Conservation (phyloP, 2,888 invertebrate genomes). For the Mesorhabditis belari region DNA sequence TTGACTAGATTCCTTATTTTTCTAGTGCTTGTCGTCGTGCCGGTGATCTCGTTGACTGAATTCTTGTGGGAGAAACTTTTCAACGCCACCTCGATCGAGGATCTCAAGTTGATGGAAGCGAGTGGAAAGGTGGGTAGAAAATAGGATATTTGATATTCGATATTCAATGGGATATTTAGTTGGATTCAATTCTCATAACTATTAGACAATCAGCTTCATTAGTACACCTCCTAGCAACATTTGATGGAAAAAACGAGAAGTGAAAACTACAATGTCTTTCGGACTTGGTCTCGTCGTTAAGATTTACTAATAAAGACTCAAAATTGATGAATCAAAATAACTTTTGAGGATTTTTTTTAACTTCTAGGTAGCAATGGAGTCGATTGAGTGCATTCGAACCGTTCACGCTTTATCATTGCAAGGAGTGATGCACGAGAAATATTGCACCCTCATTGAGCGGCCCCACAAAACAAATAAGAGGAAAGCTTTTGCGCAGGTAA, state of each 20-base stretch:
- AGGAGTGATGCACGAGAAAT: not conserved
- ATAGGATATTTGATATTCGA: no score
- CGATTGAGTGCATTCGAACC: not conserved
- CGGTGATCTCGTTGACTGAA: constrained; percentile 43
- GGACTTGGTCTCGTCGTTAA: no score
- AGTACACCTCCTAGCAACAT: no score
- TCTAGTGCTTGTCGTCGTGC: not conserved
- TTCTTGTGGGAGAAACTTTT: constrained; percentile 26
- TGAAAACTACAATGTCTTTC: no score
- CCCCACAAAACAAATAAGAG: no score
- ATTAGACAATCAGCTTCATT: no score
- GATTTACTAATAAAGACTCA: no score
- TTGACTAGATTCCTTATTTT: not conserved
- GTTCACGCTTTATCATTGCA: not conserved
- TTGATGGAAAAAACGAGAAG: no score
- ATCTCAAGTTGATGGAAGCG: not conserved
- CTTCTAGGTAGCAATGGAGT: not conserved
- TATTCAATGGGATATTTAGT: no score
- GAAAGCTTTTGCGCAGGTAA: no score
- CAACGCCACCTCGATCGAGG: not conserved
- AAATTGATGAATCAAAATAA: not conserved
- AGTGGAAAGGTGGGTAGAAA: not conserved
- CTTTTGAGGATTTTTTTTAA: no score
- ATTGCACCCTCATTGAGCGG: not conserved
- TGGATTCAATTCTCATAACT: not conserved